phyloP scores from a whole-genome alignment of 2,113 vertebrate genomes.

The Prochilodus magdalenae region DNA sequence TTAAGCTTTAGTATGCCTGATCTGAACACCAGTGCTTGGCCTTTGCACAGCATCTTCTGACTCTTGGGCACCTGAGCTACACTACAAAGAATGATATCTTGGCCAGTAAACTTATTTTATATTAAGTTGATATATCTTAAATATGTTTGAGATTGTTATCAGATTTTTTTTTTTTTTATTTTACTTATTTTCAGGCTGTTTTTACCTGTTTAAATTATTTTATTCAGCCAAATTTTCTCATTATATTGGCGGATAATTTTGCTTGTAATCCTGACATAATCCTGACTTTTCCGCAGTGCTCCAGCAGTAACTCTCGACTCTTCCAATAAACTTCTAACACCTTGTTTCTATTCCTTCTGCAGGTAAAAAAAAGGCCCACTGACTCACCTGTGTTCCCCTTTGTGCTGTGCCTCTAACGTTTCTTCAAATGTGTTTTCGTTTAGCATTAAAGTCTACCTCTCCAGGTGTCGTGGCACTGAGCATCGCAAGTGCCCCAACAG shows the following conservation, averaged over 20 bases:
- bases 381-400: slow-evolving; percentile 25
- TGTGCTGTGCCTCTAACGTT: slow-evolving; percentile 43
- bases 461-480: slow-evolving; percentile 64
- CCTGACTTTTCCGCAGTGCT: no score
- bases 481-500: slow-evolving; percentile 59
- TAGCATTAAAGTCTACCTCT: slow-evolving; percentile 70
- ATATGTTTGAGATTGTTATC: no score
- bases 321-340: background rate
- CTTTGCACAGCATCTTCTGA: background rate
- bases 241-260: no score
- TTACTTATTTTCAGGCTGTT: no score
- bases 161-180: no score
- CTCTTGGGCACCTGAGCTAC: no score
- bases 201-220: no score
- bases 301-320: background rate
- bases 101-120: no score
- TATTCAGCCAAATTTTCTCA: no score
- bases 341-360: slow-evolving; percentile 57
- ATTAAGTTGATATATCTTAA: no score
- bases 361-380: slow-evolving; percentile 45
- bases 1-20: background rate
- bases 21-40: background rate
- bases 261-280: no score
- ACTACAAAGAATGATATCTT: no score
- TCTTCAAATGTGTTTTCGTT: slow-evolving; percentile 70